phyloP scores from a whole-genome alignment of 2,113 vertebrate species.

The Apodemus speciosus region DNA sequence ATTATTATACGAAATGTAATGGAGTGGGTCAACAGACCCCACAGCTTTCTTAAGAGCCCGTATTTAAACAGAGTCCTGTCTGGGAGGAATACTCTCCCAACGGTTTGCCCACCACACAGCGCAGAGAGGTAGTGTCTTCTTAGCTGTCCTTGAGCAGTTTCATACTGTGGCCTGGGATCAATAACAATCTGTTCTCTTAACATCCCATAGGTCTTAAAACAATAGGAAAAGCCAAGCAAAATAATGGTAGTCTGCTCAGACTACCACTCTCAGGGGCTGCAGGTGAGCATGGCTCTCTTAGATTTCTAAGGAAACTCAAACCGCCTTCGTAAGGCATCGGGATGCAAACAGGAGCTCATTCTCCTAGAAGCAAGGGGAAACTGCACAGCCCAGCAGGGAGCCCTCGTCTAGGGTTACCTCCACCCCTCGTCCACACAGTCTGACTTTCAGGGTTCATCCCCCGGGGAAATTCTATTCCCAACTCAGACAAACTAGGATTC shows the following conservation, averaged over 20 bases:
- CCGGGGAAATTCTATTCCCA: background rate
- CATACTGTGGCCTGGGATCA: background rate
- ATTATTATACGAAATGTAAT: background rate
- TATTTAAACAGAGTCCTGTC: background rate
- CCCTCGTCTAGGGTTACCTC: background rate
- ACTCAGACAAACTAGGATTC: slow-evolving; percentile 15
- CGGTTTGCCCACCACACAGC: background rate
- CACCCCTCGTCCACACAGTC: background rate
- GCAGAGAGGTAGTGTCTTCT: background rate
- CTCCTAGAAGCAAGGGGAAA: slow-evolving; percentile 10
- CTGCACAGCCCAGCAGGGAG: background rate
- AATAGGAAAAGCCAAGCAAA: background rate
- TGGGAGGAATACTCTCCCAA: background rate
- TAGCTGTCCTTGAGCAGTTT: background rate
- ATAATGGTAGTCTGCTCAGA: background rate
- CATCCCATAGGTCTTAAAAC: background rate
- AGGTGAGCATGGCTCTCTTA: background rate
- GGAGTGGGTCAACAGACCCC: background rate
- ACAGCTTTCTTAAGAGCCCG: background rate
- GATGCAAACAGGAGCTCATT: background rate
- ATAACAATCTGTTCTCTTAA: background rate
- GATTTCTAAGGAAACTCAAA: slow-evolving; percentile 16
- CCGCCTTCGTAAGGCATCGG: background rate
- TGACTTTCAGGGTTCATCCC: background rate
- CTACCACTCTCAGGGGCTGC: background rate